Percentiles rank a stretch among this genome's conserved stretches.
Conservation (phyloP, 2,888 invertebrate species). For the Zaprionus lineosus region DNA sequence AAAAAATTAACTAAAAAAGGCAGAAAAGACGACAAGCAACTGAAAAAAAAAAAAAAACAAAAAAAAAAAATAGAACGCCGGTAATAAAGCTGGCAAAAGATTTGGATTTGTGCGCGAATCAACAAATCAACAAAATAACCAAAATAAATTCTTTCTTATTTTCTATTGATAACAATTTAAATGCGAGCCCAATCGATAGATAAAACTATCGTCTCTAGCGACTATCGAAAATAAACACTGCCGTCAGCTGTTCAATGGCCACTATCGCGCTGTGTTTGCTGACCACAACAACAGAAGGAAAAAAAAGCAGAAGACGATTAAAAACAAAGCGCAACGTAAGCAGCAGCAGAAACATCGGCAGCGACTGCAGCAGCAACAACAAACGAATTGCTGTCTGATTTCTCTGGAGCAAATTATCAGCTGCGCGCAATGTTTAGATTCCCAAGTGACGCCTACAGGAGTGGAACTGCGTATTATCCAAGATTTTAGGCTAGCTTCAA, state of each 20-base stretch:
- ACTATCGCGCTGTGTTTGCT: slow-evolving; percentile 20
- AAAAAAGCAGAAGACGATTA: slow-evolving; percentile 4
- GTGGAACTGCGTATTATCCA: slow-evolving; percentile 2
- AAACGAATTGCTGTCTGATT: slow-evolving; percentile 2
- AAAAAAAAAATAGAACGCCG: slow-evolving; percentile 1
- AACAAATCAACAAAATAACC: slow-evolving; percentile 1
- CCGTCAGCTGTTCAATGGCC: slow-evolving; percentile 16
- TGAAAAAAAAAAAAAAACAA: slow-evolving; percentile 26
- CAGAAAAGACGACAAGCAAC: slow-evolving; percentile 57
- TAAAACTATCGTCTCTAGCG: slow-evolving; percentile 6
- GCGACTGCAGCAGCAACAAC: slow-evolving; percentile 34
- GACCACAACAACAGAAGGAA: slow-evolving; percentile 1
- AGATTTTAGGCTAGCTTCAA: background rate
- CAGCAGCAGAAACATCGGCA: slow-evolving; percentile 27
- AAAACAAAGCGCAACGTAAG: slow-evolving; percentile 47
- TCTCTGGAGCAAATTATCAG: slow-evolving; percentile 13
- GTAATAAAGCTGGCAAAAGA: slow-evolving; percentile 3
- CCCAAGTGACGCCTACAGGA: background rate
- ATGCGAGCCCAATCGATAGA: too few species aligned
- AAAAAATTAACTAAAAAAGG: slow-evolving; percentile 57
- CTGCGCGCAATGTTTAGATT: slow-evolving; percentile 30
- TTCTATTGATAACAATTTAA: too few species aligned
- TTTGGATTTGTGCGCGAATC: background rate
- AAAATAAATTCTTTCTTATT: too few species aligned
- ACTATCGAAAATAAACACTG: slow-evolving; percentile 28